These are phyloP conservation scores for Cylloceria caligata DNA, from an alignment of 2,888 invertebrate genomes.

Conservation along the genomic window DNA sequence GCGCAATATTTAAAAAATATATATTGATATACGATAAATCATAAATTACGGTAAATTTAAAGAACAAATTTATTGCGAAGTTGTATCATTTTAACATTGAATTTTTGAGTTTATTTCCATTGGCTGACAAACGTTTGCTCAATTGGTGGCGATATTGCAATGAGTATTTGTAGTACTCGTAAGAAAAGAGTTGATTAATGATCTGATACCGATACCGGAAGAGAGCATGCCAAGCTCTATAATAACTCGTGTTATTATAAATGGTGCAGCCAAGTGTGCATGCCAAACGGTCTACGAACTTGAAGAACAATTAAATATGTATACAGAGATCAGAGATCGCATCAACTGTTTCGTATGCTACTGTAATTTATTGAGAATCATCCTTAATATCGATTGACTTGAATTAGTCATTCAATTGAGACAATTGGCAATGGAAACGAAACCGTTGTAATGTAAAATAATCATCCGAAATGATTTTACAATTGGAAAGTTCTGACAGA, in stretches of 20 bases:
- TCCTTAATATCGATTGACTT: constrained; percentile 50
- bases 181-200: background rate
- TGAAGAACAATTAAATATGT: background rate
- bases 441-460: constrained; percentile 24
- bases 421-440: constrained; percentile 61
- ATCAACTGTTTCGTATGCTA: background rate
- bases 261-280: background rate
- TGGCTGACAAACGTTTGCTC: constrained; percentile 2
- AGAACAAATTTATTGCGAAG: background rate
- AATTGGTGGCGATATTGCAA: background rate
- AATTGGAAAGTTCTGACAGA: constrained; percentile 37
- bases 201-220: background rate
- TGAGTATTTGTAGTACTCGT: background rate
- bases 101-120: constrained; percentile 8
- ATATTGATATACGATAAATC: constrained; percentile 14
- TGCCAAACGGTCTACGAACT: constrained; percentile 36
- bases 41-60: background rate
- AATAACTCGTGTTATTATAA: background rate
- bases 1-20: no score
- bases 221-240: no score
- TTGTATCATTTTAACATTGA: background rate
- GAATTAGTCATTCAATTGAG: constrained; percentile 57
- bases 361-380: constrained; percentile 14
- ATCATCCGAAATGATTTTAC: constrained; percentile 43
- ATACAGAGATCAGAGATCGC: constrained; percentile 6